Percentiles rank a stretch among this genome's conserved stretches.
phyloP scores from a whole-genome alignment of 2,888 invertebrate species.

The Cryptus viduatorius region DNA sequence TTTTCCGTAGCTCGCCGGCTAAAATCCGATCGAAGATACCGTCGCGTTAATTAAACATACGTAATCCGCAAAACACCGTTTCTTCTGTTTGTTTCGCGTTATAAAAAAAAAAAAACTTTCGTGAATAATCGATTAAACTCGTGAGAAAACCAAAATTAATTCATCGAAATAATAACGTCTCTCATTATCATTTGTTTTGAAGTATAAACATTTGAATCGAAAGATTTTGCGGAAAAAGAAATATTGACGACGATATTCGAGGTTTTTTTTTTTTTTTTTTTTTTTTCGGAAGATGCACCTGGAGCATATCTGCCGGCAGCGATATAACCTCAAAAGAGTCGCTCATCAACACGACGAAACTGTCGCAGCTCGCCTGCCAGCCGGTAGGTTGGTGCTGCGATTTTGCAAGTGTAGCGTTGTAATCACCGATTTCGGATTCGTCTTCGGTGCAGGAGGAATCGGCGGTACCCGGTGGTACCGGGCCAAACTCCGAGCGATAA shows the following conservation, averaged over 20 bases:
- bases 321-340: constrained; percentile 84
- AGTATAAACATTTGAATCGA: not conserved
- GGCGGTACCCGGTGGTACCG: constrained; percentile 73
- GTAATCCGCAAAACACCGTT: not conserved
- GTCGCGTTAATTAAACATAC: constrained; percentile 44
- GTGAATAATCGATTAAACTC: not conserved
- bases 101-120: not conserved
- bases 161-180: not conserved
- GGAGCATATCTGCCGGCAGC: constrained; percentile 84
- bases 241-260: not conserved
- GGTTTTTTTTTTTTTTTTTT: not conserved
- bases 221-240: not conserved
- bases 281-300: constrained; percentile 74
- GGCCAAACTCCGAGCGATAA: constrained; percentile 82
- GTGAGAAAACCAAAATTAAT: not conserved
- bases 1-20: constrained; percentile 96
- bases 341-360: constrained; percentile 85
- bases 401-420: constrained; percentile 54
- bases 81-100: not conserved
- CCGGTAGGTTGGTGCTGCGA: constrained; percentile 62
- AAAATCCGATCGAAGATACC: constrained; percentile 57
- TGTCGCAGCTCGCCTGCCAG: constrained; percentile 75
- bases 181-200: not conserved
- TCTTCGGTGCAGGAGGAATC: constrained; percentile 72
- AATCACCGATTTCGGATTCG: constrained; percentile 63